Conservation (phyloP, 1,140 invertebrate species). For the Procambarus virginalis region DNA sequence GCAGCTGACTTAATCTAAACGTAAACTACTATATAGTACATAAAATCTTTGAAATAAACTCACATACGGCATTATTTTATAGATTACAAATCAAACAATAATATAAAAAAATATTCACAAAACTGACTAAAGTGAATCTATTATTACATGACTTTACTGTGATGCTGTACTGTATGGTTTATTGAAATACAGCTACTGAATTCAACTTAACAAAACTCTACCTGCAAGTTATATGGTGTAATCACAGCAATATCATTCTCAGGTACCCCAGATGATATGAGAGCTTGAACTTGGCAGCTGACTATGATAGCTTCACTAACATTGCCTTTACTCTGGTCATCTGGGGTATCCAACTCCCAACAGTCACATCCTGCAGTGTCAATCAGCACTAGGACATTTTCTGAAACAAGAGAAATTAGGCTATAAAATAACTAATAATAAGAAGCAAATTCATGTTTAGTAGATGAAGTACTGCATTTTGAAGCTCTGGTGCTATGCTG, state of each 20-base stretch:
- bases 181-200: no score
- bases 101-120: no score
- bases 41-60: no score
- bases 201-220: not conserved
- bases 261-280: constrained; percentile 25
- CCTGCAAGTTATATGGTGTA: constrained; percentile 51
- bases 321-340: constrained; percentile 53
- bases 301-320: constrained; percentile 36
- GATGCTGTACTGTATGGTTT: no score
- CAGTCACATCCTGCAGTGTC: constrained; percentile 54
- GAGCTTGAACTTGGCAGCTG: not conserved
- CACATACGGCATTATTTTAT: no score
- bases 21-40: no score
- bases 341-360: constrained; percentile 36
- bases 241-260: constrained; percentile 44
- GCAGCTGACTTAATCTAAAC: no score
- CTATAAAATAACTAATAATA: not conserved
- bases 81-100: no score
- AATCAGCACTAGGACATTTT: constrained; percentile 22
- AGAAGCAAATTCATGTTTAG: not conserved
- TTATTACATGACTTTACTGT: no score
- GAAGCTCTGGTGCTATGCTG: not conserved
- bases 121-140: no score
- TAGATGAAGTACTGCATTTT: not conserved
- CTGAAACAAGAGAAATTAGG: constrained; percentile 5